These are phyloP conservation scores for Crematogaster levior DNA, from an alignment of 2,888 invertebrate species.

Conservation along the genomic window DNA sequence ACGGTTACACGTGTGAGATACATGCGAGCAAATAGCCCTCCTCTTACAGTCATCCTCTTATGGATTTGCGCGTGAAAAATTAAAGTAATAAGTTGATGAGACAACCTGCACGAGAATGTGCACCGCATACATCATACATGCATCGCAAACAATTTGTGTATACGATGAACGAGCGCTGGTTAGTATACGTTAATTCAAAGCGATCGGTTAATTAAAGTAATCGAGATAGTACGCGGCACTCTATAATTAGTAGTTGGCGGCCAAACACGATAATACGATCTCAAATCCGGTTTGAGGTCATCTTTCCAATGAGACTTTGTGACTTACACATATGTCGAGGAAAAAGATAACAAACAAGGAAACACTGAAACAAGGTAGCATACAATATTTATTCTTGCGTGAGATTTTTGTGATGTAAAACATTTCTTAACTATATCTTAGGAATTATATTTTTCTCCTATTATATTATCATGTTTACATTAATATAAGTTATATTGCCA, in stretches of 20 bases:
- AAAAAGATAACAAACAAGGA: constrained; percentile 13
- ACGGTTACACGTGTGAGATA: constrained; percentile 15
- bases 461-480: background rate
- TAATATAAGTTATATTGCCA: background rate
- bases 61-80: constrained; percentile 64
- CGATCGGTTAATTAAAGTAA: constrained; percentile 75
- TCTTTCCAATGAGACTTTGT: background rate
- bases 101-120: constrained; percentile 21
- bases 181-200: constrained; percentile 67
- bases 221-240: constrained; percentile 71
- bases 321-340: background rate
- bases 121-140: constrained; percentile 28
- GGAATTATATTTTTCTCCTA: background rate
- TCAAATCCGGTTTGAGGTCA: constrained; percentile 45
- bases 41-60: constrained; percentile 69
- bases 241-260: constrained; percentile 69
- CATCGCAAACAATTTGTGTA: constrained; percentile 26
- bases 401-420: background rate
- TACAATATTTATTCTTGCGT: background rate
- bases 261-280: constrained; percentile 62
- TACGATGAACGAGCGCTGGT: background rate
- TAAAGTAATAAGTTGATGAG: constrained; percentile 71
- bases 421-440: background rate
- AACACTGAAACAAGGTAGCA: background rate
- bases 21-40: background rate